Percentiles rank a stretch among this genome's conserved stretches.
Conservation (phyloP, 2,113 vertebrate genomes). For the Vidua chalybeata region DNA sequence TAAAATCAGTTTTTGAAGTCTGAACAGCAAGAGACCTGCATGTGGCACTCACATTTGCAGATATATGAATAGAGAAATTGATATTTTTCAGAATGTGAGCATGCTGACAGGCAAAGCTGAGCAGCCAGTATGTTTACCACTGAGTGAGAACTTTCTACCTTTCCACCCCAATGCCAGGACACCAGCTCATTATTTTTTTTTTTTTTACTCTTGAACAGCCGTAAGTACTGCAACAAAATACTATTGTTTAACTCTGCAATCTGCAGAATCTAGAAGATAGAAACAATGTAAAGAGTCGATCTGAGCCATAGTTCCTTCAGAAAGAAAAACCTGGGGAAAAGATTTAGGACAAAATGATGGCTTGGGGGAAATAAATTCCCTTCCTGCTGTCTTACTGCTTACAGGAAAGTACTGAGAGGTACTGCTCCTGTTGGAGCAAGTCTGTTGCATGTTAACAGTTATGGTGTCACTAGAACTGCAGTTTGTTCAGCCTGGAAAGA, state of each 20-base stretch:
- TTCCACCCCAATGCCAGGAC: rapidly evolving
- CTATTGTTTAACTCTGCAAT: background rate
- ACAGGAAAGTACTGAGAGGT: background rate
- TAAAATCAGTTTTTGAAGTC: slow-evolving; percentile 8
- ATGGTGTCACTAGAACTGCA: background rate
- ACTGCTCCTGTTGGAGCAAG: background rate
- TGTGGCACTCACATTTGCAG: background rate
- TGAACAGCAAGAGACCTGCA: background rate
- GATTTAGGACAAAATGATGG: background rate
- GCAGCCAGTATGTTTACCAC: background rate
- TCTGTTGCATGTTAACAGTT: background rate
- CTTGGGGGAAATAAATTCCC: background rate
- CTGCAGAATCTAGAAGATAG: background rate
- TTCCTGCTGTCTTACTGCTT: background rate
- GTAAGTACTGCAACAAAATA: background rate
- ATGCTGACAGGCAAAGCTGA: background rate
- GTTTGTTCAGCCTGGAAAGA: background rate
- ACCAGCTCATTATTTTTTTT: background rate
- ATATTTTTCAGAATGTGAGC: background rate
- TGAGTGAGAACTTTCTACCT: background rate
- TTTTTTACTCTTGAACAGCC: background rate
- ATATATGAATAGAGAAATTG: background rate
- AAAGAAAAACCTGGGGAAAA: background rate
- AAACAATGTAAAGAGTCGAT: rapidly evolving
- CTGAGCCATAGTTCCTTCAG: background rate